A percentile compares a stretch with the other conserved stretches of the same genome.
Evolutionary conservation across 2,797 vertebrate species (phyloP).

Genomic region (Xiphophorus birchmanni): DNA sequence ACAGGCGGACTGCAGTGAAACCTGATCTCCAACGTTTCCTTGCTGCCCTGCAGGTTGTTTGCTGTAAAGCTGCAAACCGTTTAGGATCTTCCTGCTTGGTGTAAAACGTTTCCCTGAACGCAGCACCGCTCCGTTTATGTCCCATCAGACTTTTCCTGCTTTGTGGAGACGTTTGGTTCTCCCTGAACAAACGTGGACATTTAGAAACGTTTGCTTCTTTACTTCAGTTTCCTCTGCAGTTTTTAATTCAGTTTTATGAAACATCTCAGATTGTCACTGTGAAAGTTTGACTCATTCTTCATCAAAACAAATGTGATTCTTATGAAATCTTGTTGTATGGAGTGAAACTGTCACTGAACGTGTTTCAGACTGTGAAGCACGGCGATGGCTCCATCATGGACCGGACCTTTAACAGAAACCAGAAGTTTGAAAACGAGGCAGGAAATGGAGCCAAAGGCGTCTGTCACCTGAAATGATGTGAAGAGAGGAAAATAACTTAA

Average conservation of each 20-base stretch:
- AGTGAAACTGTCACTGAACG: not conserved
- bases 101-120: not conserved
- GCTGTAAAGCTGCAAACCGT: not conserved
- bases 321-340: not conserved
- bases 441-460: not conserved
- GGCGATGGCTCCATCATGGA: not conserved
- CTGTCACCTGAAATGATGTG: not conserved
- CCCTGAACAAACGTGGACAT: not conserved
- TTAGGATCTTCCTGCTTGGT: not conserved
- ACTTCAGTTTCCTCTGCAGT: no score
- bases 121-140: not conserved
- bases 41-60: not conserved
- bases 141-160: not conserved
- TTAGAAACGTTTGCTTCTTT: not conserved
- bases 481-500: not conserved
- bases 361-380: not conserved
- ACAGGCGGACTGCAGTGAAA: not conserved
- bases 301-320: not conserved
- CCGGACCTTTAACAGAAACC: not conserved
- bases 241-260: not conserved
- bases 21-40: no score
- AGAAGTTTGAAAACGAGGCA: not conserved
- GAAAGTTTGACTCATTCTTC: not conserved
- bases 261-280: not conserved
- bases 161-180: not conserved